phyloP scores from a whole-genome alignment of 2,888 invertebrate species.

The Noctuana brunneofusca region DNA sequence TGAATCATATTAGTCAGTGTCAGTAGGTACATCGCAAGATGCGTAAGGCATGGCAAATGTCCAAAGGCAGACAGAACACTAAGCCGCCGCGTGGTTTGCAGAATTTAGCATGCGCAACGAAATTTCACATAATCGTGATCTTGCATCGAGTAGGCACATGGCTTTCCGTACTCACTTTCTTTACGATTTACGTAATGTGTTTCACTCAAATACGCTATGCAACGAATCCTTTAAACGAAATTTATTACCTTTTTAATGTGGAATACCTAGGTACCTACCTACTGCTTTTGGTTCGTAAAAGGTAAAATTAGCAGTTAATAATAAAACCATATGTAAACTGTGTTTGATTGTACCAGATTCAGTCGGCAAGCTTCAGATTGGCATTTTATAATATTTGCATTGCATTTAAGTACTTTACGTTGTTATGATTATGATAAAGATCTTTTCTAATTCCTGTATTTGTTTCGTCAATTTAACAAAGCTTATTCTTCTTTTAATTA shows the following conservation, averaged over 20 bases:
- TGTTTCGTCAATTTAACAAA: neutral
- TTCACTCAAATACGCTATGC: neutral
- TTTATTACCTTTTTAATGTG: too few species aligned
- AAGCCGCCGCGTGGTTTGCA: conserved; percentile 7
- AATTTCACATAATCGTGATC: conserved; percentile 15
- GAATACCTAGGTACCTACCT: too few species aligned
- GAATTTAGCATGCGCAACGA: conserved; percentile 14
- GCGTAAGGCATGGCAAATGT: conserved; percentile 14
- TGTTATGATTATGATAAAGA: neutral
- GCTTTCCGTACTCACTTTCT: conserved; percentile 20
- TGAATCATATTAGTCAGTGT: conserved; percentile 4
- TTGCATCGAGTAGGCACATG: conserved; percentile 12
- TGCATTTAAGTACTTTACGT: neutral
- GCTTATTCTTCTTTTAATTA: too few species aligned
- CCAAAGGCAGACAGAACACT: conserved; percentile 7
- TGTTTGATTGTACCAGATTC: conserved; percentile 2
- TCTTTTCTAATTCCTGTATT: neutral
- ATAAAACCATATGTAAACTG: conserved; percentile 1
- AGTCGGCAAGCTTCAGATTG: neutral
- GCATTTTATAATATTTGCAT: conserved; percentile 4
- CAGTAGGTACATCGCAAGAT: neutral
- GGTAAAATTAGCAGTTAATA: neutral
- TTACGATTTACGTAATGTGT: conserved; percentile 7
- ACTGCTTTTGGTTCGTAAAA: neutral
- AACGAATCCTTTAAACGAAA: neutral